Percentiles rank a stretch among this genome's conserved stretches.
Evolutionary conservation across 2,888 invertebrate species (phyloP).

Genomic region (Nebria salina): DNA sequence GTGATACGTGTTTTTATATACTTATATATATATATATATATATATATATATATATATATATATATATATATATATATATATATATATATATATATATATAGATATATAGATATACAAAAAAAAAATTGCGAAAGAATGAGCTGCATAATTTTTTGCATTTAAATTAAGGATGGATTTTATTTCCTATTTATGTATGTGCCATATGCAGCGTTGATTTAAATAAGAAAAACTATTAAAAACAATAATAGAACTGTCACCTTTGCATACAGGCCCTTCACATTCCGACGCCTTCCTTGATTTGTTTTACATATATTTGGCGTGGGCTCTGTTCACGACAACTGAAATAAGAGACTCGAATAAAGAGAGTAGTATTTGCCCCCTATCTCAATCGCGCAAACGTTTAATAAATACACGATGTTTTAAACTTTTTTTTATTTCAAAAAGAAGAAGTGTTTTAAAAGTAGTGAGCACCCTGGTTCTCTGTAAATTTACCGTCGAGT

Average conservation of each 20-base stretch:
- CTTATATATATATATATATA: background rate
- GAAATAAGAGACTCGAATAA: too few species aligned
- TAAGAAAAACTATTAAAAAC: conserved; percentile 36
- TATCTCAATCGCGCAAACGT: too few species aligned
- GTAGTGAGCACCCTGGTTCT: background rate
- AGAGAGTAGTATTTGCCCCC: too few species aligned
- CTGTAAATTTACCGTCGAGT: background rate
- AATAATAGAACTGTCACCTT: conserved; percentile 43
- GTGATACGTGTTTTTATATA: background rate
- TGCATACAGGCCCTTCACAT: background rate
- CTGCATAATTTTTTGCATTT: too few species aligned
- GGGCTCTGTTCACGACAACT: too few species aligned
- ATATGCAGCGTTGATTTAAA: conserved; percentile 29
- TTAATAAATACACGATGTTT: too few species aligned
- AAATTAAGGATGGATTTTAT: too few species aligned
- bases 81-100: too few species aligned
- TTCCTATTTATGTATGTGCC: conserved; percentile 6
- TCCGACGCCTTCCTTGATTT: background rate
- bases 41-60: background rate
- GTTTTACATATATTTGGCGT: too few species aligned
- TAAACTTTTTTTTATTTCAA: too few species aligned
- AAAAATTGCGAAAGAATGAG: background rate
- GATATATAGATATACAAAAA: too few species aligned
- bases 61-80: background rate
- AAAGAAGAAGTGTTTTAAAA: too few species aligned